Base-by-base conservation (phyloP, 2,888 invertebrate genomes). In the Drosophila seclusa region DNA sequence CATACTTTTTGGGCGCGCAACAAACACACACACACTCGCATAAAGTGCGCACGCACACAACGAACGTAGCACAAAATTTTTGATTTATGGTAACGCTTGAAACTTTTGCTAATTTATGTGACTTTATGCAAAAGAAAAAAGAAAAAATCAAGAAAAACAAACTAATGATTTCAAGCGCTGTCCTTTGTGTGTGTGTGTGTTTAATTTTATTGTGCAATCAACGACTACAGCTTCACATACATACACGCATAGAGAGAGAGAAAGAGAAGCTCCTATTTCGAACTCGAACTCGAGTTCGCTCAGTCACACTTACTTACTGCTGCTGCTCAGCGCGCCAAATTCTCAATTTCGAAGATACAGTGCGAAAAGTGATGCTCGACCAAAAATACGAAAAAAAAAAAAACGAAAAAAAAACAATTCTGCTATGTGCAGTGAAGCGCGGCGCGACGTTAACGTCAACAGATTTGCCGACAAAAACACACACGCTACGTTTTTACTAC, bases 1-100 rank as follows among this genome's bases (percentile, higher is more conserved):
- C 87, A 84, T 76, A 85, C 84, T 86, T 88, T 87, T 88, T 83
- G 88, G 76, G 81, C 78, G 86, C 86, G 83, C 86, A 85, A 76
- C 72, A 65, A 72, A 69, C 58, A 71, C 62, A 66, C 59, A 57
- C 31, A 21, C 8, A 31, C 21, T 24, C 38, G 34, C 29, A 34
- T 38, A n/a, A 29, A 65, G 65, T 67, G 66, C 53, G 66, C 45
- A 53, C 60, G 52, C 66, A 31, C 48, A 45, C 48, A 45, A 24
- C 45, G 8, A 24, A 24, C 45, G 29, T 29, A 57, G 42, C 48
- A 58, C n/a, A 59, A 63, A 66, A 55, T 65, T 68, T 64, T 11
- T 83, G 68, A 74, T 82, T 78, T 76, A 82, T 69, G 52, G 29
- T 53, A 38, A 49, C 72, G 60, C 82, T 73, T 72, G 59, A 75